Evolutionary conservation across 1,140 invertebrate genomes (phyloP).

Genomic region (Drosophila lini): DNA sequence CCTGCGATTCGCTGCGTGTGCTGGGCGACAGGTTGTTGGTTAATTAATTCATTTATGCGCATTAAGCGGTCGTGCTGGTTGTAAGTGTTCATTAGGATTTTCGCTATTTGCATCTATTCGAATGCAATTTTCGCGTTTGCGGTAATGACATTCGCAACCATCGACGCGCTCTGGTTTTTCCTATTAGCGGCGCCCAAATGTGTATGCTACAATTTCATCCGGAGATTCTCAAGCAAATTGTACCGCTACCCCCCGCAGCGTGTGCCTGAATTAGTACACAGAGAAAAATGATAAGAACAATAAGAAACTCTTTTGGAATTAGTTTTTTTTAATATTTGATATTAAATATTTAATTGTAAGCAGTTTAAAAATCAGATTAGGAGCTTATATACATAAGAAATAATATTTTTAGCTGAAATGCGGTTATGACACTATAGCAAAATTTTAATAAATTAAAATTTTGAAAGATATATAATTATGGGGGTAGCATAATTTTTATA

Average conservation of each 20-base stretch:
- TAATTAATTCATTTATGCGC: constrained; percentile 62
- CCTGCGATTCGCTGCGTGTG: constrained; percentile 1
- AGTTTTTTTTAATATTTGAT: too few relatives aligned
- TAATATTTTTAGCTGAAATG: too few relatives aligned
- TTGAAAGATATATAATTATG: too few relatives aligned
- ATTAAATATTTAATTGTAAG: too few relatives aligned
- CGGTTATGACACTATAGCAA: too few relatives aligned
- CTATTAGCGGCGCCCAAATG: constrained; percentile 42
- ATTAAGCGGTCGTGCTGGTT: constrained; percentile 58
- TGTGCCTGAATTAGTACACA: neutral
- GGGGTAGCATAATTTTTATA: too few relatives aligned
- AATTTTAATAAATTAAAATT: too few relatives aligned
- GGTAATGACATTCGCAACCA: constrained; percentile 41
- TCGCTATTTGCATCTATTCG: constrained; percentile 69
- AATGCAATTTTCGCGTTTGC: constrained; percentile 59
- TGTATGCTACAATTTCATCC: constrained; percentile 60
- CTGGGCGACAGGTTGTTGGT: constrained; percentile 44
- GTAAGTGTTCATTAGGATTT: constrained; percentile 75
- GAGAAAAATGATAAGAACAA: neutral
- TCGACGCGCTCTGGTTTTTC: constrained; percentile 29
- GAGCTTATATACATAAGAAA: too few relatives aligned
- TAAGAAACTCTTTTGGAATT: too few relatives aligned
- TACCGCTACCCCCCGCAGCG: neutral
- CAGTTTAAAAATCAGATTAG: too few relatives aligned
- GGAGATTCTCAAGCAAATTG: constrained; percentile 36